Evolutionary conservation across 2,113 vertebrate species (phyloP).

Genomic region (Dermatemys mawii): DNA sequence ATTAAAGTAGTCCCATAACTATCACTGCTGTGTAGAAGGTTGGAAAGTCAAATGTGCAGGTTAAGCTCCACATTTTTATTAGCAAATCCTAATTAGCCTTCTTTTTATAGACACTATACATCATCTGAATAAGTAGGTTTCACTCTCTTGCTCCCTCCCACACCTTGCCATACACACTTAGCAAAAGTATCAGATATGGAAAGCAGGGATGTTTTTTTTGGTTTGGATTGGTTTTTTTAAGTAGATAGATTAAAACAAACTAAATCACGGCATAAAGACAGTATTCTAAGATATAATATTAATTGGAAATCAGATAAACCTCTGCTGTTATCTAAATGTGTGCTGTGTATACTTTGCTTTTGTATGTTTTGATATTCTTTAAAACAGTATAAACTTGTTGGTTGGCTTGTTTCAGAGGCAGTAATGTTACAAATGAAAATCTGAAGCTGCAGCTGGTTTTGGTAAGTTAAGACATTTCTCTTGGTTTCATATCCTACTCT

Average conservation of each 20-base stretch:
- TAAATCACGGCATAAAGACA: background rate
- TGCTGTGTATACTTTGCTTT: accelerated
- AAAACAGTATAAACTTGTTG: background rate
- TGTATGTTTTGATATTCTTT: background rate
- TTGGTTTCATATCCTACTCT: background rate
- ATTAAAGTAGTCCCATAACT: background rate
- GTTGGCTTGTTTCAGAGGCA: background rate
- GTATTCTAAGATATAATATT: background rate
- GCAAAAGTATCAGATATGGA: background rate
- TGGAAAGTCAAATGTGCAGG: background rate
- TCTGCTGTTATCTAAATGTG: background rate
- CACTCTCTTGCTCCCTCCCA: accelerated
- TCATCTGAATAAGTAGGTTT: slow-evolving; percentile 24
- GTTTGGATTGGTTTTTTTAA: slow-evolving; percentile 23
- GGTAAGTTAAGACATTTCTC: background rate
- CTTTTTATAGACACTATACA: slow-evolving; percentile 28
- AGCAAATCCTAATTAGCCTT: slow-evolving; percentile 42
- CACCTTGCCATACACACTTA: background rate
- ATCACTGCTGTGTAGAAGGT: background rate
- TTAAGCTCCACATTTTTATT: slow-evolving; percentile 50
- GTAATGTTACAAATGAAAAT: background rate
- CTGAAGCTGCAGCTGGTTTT: background rate
- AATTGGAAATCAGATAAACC: background rate
- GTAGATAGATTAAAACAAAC: background rate
- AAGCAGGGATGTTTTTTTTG: background rate